Conservation (phyloP, 2,888 invertebrate genomes). For the Tipula lateralis region DNA sequence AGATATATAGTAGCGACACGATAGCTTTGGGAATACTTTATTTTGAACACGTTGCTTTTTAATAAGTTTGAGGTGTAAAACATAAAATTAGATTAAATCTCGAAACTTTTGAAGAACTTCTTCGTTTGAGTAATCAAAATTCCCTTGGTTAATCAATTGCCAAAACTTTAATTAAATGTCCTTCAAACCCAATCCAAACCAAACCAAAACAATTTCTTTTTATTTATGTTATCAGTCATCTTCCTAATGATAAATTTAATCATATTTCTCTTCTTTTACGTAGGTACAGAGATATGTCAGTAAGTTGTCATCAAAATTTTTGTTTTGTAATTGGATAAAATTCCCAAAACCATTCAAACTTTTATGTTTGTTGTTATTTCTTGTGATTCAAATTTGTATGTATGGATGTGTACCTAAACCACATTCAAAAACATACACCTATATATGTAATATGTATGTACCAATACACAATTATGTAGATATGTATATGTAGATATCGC, state of each 20-base stretch:
- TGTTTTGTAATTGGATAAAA: conserved; percentile 13
- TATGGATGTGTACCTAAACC: background rate
- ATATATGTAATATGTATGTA: too few relatives aligned
- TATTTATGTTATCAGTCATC: background rate
- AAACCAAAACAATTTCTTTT: background rate
- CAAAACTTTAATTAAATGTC: conserved; percentile 19
- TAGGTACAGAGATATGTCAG: background rate
- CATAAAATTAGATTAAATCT: background rate
- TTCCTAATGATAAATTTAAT: conserved; percentile 6
- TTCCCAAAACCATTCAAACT: conserved; percentile 19
- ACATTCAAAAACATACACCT: too few relatives aligned
- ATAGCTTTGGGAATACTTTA: background rate
- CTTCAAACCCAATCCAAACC: background rate
- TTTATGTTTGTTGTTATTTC: background rate
- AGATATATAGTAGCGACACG: too few relatives aligned
- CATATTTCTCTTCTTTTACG: background rate
- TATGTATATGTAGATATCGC: background rate
- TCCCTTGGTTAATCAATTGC: background rate
- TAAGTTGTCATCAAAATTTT: background rate
- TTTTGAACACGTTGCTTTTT: background rate
- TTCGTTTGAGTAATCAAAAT: background rate
- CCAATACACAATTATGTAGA: too few relatives aligned
- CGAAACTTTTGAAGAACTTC: background rate
- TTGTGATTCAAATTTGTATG: background rate
- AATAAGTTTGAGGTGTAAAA: background rate